A percentile compares a stretch with the other conserved stretches of the same genome.
Conservation (phyloP, 2,113 vertebrate genomes). For the Ictalurus furcatus region DNA sequence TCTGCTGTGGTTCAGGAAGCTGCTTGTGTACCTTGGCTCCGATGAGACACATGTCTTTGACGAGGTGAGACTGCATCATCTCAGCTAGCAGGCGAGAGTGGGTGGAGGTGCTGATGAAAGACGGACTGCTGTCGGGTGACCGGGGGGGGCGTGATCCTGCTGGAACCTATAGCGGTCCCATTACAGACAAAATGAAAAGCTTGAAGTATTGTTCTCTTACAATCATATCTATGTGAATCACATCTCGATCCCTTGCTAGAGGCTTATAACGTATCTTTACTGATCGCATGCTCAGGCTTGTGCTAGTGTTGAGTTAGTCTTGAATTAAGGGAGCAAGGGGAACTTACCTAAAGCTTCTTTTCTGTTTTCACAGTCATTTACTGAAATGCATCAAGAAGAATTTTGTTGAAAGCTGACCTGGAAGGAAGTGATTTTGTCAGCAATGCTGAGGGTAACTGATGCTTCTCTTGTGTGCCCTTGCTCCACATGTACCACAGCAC, state of each 20-base stretch:
- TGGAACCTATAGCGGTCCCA: constrained; percentile 76
- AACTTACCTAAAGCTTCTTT: background rate
- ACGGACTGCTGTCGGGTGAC: constrained; percentile 62
- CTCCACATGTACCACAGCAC: constrained; percentile 72
- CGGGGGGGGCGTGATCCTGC: constrained; percentile 74
- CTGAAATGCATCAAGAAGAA: background rate
- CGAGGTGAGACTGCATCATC: constrained; percentile 95
- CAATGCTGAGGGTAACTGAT: constrained; percentile 76
- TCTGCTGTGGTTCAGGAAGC: constrained; percentile 8
- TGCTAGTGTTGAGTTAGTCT: background rate
- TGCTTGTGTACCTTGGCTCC: constrained; percentile 86
- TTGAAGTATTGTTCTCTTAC: background rate
- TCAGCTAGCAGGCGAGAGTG: constrained; percentile 86
- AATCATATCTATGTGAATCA: background rate
- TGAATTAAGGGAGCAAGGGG: background rate
- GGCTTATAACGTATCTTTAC: background rate
- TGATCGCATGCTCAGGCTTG: background rate
- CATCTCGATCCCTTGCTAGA: background rate
- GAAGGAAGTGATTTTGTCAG: constrained; percentile 78
- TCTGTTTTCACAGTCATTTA: background rate
- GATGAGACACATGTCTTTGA: constrained; percentile 94
- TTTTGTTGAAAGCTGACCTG: constrained; percentile 73
- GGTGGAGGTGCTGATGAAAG: constrained; percentile 84
- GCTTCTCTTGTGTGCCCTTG: constrained; percentile 63
- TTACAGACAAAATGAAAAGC: constrained; percentile 31